A percentile compares a stretch with the other conserved stretches of the same genome.
phyloP scores from a whole-genome alignment of 1,140 invertebrate species.

The Polypedilum vanderplanki region DNA sequence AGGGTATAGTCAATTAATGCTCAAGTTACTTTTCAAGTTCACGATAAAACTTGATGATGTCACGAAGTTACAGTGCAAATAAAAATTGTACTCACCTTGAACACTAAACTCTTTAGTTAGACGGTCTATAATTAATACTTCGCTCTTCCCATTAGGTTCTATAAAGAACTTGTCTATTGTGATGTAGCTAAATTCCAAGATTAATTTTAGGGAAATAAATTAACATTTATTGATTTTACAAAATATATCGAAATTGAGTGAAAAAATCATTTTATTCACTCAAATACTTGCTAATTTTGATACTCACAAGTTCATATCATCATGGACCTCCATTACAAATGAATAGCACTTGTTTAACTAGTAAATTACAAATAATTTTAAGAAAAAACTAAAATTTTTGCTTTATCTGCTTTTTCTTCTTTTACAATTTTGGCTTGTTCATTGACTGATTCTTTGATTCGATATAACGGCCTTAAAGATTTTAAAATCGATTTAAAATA shows the following conservation, averaged over 20 bases:
- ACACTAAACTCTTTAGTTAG: slow-evolving; percentile 58
- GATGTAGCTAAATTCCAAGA: slow-evolving; percentile 50
- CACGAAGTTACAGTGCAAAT: slow-evolving; percentile 30
- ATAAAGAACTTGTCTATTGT: slow-evolving; percentile 68
- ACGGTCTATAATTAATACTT: slow-evolving; percentile 65
- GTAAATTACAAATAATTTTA: background rate
- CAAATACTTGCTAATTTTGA: slow-evolving; percentile 28
- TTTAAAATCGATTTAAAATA: background rate
- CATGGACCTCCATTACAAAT: slow-evolving; percentile 45
- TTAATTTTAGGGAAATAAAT: slow-evolving; percentile 32
- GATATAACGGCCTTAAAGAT: background rate
- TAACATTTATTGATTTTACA: slow-evolving; percentile 7
- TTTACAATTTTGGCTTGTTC: background rate
- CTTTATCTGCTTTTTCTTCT: background rate
- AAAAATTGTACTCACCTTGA: slow-evolving; percentile 47
- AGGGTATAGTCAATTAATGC: slow-evolving; percentile 23
- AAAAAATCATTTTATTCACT: slow-evolving; percentile 23
- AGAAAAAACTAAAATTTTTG: too few species aligned
- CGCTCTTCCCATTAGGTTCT: slow-evolving; percentile 53
- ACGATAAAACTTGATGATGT: slow-evolving; percentile 31
- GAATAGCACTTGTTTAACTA: background rate
- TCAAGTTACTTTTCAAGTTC: background rate
- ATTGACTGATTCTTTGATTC: background rate
- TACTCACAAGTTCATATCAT: slow-evolving; percentile 58
- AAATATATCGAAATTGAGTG: background rate